Percentiles rank a stretch among this genome's conserved stretches.
phyloP scores from a whole-genome alignment of 2,797 vertebrate species.

The Notolepis coatsorum region DNA sequence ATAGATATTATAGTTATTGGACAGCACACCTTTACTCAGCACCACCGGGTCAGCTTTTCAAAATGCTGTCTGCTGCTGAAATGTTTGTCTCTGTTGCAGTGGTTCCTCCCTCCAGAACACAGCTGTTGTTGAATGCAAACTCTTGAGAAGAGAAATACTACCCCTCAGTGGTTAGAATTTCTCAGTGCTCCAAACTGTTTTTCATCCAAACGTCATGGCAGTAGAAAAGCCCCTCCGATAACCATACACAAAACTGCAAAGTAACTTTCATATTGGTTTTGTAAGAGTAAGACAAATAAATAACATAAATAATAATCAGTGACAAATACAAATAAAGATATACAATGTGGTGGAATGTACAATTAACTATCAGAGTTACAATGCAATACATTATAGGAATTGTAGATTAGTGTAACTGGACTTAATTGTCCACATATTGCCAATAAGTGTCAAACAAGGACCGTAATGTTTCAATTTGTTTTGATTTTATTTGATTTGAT shows the following conservation, averaged over 20 bases:
- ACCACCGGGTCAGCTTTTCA: neutral
- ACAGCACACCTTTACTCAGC: neutral
- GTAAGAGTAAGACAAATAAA: too few species aligned
- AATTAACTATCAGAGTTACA: too few species aligned
- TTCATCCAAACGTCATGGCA: constrained; percentile 30
- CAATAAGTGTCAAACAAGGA: too few species aligned
- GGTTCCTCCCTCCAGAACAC: constrained; percentile 24
- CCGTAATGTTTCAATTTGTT: too few species aligned
- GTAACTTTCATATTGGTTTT: too few species aligned
- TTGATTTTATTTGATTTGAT: too few species aligned
- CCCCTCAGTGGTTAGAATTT: constrained; percentile 82
- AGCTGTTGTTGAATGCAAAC: constrained; percentile 26
- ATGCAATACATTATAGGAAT: too few species aligned
- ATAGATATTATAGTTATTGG: too few species aligned
- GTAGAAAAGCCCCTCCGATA: constrained; percentile 1
- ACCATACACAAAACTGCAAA: neutral
- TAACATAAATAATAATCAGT: neutral
- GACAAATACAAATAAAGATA: neutral
- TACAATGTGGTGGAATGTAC: too few species aligned
- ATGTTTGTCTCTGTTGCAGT: neutral
- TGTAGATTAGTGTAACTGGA: too few species aligned
- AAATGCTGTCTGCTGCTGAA: neutral
- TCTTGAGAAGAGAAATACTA: constrained; percentile 79
- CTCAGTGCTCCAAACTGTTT: constrained; percentile 69
- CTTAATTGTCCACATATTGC: too few species aligned